These are phyloP conservation scores for Prionchulus punctatus DNA, from an alignment of 2,888 invertebrate genomes.

Conservation along the genomic window DNA sequence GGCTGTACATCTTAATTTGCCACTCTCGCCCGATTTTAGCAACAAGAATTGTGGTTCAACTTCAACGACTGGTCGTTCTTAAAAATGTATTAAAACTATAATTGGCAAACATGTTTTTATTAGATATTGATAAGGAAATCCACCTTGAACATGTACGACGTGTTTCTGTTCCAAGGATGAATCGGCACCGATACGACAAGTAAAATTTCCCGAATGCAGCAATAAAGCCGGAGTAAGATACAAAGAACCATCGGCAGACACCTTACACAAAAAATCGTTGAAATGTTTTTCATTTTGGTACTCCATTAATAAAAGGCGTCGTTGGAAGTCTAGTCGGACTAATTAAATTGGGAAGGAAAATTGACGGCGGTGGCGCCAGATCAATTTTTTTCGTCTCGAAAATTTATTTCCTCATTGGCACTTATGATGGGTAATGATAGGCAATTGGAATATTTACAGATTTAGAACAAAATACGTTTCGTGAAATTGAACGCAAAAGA, in stretches of 20 bases:
- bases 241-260: conserved; percentile 56
- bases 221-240: conserved; percentile 55
- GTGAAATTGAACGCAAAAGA: no score
- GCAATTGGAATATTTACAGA: no score
- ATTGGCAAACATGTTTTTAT: no score
- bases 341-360: no score
- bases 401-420: no score
- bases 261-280: conserved; percentile 37
- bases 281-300: not conserved
- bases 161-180: not conserved
- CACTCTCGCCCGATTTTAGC: conserved; percentile 49
- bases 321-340: no score
- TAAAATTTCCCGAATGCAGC: conserved; percentile 56
- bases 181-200: conserved; percentile 2
- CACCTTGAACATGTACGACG: not conserved
- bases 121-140: not conserved
- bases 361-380: no score
- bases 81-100: not conserved
- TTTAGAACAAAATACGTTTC: no score
- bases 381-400: no score
- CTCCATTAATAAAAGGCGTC: no score
- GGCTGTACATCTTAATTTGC: conserved; percentile 54
- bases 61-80: conserved; percentile 55
- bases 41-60: conserved; percentile 54
- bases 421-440: no score